These are phyloP conservation scores for Pseudochaenichthys georgianus DNA, from an alignment of 2,797 vertebrate genomes.

Conservation along the genomic window DNA sequence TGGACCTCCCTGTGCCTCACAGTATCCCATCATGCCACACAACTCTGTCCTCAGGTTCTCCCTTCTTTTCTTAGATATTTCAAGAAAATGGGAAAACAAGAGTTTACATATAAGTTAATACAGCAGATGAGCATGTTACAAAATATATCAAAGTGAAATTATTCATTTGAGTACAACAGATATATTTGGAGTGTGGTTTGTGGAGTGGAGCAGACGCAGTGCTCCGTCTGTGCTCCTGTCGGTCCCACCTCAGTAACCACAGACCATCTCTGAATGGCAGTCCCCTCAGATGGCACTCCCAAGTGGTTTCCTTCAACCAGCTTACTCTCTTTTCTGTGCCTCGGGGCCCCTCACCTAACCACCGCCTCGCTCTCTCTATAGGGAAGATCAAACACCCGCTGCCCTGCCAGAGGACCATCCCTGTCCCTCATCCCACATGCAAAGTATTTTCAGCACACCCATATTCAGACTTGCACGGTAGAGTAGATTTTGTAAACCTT, in stretches of 20 bases:
- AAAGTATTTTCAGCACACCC: constrained; percentile 71
- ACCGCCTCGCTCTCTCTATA: constrained; percentile 56
- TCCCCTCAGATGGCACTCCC: constrained; percentile 60
- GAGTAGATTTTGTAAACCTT: constrained; percentile 59
- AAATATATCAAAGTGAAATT: constrained; percentile 49
- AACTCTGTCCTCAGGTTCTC: constrained; percentile 8
- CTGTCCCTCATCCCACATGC: constrained; percentile 64
- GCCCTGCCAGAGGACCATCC: constrained; percentile 59
- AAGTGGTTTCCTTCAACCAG: constrained; percentile 62
- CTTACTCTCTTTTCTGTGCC: constrained; percentile 55
- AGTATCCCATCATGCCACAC: constrained; percentile 25
- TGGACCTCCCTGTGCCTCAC: constrained; percentile 19
- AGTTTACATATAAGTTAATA: not conserved
- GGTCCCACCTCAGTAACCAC: constrained; percentile 63
- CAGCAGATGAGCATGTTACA: constrained; percentile 7
- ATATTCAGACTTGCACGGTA: constrained; percentile 49
- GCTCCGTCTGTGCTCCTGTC: constrained; percentile 45
- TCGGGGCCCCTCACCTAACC: constrained; percentile 73
- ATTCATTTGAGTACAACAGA: constrained; percentile 38
- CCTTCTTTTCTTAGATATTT: not conserved
- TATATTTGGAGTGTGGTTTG: constrained; percentile 63
- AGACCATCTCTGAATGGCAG: constrained; percentile 55
- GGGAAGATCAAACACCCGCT: constrained; percentile 65
- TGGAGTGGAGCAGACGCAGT: constrained; percentile 48
- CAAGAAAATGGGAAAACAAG: not conserved